These are phyloP conservation scores for Lethocerus indicus DNA, from an alignment of 1,140 invertebrate genomes.

Conservation along the genomic window DNA sequence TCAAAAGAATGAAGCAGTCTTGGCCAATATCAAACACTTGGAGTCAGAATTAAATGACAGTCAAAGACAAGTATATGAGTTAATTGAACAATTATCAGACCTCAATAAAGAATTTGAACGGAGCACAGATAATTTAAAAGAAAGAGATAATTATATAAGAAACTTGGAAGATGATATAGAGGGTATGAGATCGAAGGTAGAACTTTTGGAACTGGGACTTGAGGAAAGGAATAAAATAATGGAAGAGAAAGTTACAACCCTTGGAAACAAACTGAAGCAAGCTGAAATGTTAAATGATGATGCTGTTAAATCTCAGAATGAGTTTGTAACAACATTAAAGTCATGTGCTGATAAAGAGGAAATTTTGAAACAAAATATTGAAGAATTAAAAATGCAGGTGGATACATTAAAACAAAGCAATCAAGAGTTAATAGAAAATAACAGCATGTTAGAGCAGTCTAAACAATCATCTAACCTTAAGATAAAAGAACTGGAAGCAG, in stretches of 20 bases:
- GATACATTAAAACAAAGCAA: conserved; percentile 4
- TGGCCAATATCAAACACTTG: conserved; percentile 11
- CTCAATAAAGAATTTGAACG: conserved; percentile 11
- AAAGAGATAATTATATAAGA: conserved; percentile 52
- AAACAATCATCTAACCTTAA: conserved; percentile 18
- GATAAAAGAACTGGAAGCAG: conserved; percentile 25
- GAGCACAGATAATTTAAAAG: conserved; percentile 43
- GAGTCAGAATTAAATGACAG: conserved; percentile 14
- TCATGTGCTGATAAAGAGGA: conserved; percentile 31
- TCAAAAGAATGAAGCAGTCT: conserved; percentile 9
- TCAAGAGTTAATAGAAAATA: conserved; percentile 8
- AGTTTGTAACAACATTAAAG: conserved; percentile 33
- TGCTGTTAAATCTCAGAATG: conserved; percentile 11
- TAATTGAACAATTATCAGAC: conserved; percentile 14
- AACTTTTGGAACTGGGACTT: conserved; percentile 35
- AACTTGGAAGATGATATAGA: conserved; percentile 45
- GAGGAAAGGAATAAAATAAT: conserved; percentile 33
- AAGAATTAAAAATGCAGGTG: conserved; percentile 13
- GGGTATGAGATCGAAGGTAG: conserved; percentile 37
- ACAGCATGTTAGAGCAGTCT: conserved; percentile 17
- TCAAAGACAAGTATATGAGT: conserved; percentile 15
- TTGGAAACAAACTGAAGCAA: conserved; percentile 19
- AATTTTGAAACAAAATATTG: conserved; percentile 7
- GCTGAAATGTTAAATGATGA: conserved; percentile 11
- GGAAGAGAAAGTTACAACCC: conserved; percentile 31